These are phyloP conservation scores for Rattus norvegicus DNA, from an alignment of 2,113 vertebrate genomes.

Conservation along the genomic window DNA sequence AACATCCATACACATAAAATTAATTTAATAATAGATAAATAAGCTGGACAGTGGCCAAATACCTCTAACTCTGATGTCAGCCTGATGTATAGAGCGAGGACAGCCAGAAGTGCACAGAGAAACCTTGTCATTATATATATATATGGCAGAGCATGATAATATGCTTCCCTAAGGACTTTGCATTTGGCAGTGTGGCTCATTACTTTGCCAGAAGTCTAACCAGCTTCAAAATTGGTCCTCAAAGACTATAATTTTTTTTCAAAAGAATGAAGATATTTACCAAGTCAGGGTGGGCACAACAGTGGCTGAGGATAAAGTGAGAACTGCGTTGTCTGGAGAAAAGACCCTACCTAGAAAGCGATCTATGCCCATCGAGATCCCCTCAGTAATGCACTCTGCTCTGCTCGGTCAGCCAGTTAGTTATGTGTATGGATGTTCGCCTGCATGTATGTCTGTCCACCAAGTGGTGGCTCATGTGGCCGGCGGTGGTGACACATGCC, in stretches of 20 bases:
- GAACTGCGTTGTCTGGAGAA: not conserved
- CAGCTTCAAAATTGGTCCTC: not conserved
- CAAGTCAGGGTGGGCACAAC: not conserved
- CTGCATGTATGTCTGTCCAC: too few species aligned
- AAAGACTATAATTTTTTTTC: not conserved
- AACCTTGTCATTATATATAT: too few species aligned
- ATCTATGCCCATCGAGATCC: not conserved
- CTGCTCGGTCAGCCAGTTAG: too few species aligned
- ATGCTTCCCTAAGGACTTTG: not conserved
- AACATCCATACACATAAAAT: not conserved
- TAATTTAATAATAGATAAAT: not conserved
- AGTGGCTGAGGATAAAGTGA: not conserved
- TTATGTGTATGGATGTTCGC: too few species aligned
- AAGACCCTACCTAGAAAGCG: not conserved
- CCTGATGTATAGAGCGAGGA: too few species aligned
- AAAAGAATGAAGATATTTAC: slow-evolving; percentile 36
- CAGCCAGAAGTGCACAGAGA: too few species aligned
- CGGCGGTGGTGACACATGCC: too few species aligned
- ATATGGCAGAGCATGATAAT: not conserved
- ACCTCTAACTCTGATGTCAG: too few species aligned
- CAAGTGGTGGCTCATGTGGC: too few species aligned
- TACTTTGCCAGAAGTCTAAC: not conserved
- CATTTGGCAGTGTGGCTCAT: not conserved
- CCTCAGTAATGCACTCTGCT: not conserved
- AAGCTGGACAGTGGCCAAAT: too few species aligned